These are phyloP conservation scores for Sebastiscus albofasciatus DNA, from an alignment of 2,797 vertebrate species.

Conservation along the genomic window DNA sequence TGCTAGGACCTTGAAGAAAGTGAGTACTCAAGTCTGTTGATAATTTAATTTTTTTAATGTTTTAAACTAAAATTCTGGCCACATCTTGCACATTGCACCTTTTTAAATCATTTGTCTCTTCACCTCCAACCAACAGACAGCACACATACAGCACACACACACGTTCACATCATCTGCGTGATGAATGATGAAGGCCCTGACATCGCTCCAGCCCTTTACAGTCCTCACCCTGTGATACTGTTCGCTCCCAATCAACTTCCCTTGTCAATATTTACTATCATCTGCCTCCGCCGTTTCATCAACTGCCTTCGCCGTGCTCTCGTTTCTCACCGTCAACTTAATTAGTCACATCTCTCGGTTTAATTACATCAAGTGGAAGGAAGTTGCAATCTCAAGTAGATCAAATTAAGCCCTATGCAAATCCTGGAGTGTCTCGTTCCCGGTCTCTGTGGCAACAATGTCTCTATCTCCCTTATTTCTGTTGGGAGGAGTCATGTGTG, in stretches of 20 bases:
- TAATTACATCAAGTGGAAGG: constrained; percentile 87
- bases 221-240: constrained; percentile 41
- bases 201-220: constrained; percentile 10
- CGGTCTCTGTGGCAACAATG: constrained; percentile 73
- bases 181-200: constrained; percentile 48
- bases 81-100: neutral
- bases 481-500: constrained; percentile 54
- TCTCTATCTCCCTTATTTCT: constrained; percentile 62
- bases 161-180: constrained; percentile 9
- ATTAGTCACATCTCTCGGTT: constrained; percentile 85
- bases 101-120: neutral
- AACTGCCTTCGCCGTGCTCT: constrained; percentile 58
- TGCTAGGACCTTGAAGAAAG: neutral
- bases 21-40: neutral
- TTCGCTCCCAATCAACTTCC: constrained; percentile 67
- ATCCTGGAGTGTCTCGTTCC: constrained; percentile 78
- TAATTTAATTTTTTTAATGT: no score
- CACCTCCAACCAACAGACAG: neutral
- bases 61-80: no score
- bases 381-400: constrained; percentile 87
- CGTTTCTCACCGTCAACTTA: constrained; percentile 80
- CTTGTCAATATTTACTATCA: constrained; percentile 82
- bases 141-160: neutral
- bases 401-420: constrained; percentile 86
- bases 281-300: constrained; percentile 56